Evolutionary conservation across 2,888 invertebrate genomes (phyloP).

Genomic region (Carpatolechia fugitivella): DNA sequence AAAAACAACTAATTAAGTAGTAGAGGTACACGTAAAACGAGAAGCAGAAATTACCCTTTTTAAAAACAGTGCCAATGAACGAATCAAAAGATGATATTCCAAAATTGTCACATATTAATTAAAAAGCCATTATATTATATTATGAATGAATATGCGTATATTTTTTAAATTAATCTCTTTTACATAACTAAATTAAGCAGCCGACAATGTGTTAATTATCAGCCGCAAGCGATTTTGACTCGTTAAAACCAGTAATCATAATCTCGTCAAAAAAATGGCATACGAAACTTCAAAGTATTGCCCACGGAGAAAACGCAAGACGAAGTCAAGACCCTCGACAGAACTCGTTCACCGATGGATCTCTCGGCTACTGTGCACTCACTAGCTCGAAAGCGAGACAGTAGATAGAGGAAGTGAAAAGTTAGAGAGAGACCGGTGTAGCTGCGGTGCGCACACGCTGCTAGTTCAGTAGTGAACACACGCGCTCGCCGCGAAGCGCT

Average conservation of each 20-base stretch:
- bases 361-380: conserved; percentile 68
- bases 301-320: conserved; percentile 63
- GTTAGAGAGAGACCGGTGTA: conserved; percentile 41
- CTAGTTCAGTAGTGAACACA: conserved; percentile 60
- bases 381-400: conserved; percentile 37
- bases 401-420: conserved; percentile 17
- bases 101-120: not conserved
- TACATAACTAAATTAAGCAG: conserved; percentile 36
- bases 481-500: conserved; percentile 50
- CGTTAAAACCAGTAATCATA: conserved; percentile 62
- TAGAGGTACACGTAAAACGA: not conserved
- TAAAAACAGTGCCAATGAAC: not conserved
- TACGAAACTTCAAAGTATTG: conserved; percentile 55
- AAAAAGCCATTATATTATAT: not conserved
- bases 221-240: conserved; percentile 55
- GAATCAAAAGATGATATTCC: no score
- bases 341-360: conserved; percentile 70
- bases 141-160: not conserved
- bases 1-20: no score
- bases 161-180: not conserved
- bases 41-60: not conserved
- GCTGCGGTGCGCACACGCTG: conserved; percentile 59
- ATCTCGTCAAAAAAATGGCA: conserved; percentile 63
- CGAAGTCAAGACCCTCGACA: conserved; percentile 64
- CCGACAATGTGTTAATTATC: conserved; percentile 60